Base-by-base conservation (phyloP, 2,797 vertebrate genomes). In the Avahi laniger region DNA sequence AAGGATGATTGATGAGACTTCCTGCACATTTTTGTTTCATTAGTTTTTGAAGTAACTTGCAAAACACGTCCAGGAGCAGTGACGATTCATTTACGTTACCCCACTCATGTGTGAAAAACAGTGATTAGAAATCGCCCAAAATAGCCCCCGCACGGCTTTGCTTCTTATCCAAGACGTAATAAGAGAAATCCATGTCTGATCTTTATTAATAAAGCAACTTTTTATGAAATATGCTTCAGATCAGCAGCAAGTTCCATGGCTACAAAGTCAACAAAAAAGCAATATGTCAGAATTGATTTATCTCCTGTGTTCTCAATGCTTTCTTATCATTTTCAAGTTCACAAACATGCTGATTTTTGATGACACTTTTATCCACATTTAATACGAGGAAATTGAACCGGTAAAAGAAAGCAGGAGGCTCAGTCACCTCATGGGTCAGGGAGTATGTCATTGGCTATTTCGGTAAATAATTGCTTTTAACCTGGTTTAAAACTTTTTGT, bases 31-130 rank as follows among this genome's bases (percentile, higher is more conserved):
- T 78, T 38, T 76, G 43, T 46, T 75, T 76, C 14, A 76, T 93
- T 80, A 65, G 76, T 94, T 96, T 92, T 76, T 85, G 75, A 93
- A 65, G 43, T 67, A 72, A 95, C 93, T 97, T 91, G 92, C 52
- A 95, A 79, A 85, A 83, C 7, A 65, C 81, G 48, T 38, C 57
- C 43, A 17, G 38, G 73, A 57, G 18, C 69, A 30, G 46, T 18
- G 93, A 91, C 13, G 28, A 80, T 79, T 90, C 50, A 91, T 75
- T 73, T 54, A 35, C 12, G 18, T 93, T 38, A n/a, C 79, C 89
- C 91, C 52, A 3, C 26, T 52, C 2, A 3, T 69, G 24, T 46
- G 82, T 73, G 94, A 91, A 82, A 88, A 96, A 48, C 81, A 57
- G 90, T 54, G 79, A 85, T 41, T 93, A 88, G 92, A 91, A 93